These are phyloP conservation scores for Papilio xuthus DNA, from an alignment of 1,140 invertebrate genomes.

Conservation along the genomic window DNA sequence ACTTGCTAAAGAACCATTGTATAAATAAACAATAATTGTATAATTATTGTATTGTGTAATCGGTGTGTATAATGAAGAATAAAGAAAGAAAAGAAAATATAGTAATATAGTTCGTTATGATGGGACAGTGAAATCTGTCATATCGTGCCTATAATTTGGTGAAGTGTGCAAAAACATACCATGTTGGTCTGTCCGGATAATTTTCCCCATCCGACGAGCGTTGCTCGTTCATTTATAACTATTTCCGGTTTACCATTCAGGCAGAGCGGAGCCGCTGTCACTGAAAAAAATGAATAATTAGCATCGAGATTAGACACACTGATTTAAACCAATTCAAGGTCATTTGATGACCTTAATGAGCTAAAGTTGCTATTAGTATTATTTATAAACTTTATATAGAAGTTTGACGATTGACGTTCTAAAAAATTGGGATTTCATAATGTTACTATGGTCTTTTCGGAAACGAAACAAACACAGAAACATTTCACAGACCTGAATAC, in stretches of 20 bases:
- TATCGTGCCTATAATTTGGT: not conserved
- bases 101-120: not conserved
- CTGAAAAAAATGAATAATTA: constrained; percentile 65
- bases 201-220: constrained; percentile 81
- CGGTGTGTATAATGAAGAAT: no score
- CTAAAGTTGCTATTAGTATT: not conserved
- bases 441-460: no score
- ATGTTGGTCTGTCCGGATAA: constrained; percentile 71
- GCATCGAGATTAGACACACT: not conserved
- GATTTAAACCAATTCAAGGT: constrained; percentile 33
- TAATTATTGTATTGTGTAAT: no score
- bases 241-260: constrained; percentile 79
- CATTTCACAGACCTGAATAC: constrained; percentile 83
- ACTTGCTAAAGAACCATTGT: no score
- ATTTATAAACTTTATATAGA: no score
- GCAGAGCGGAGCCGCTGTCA: constrained; percentile 81
- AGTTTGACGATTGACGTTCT: no score
- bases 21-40: no score
- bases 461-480: not conserved
- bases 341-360: not conserved
- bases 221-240: constrained; percentile 71
- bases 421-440: no score
- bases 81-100: no score
- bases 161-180: constrained; percentile 53
- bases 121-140: not conserved